Conservation (phyloP, 2,113 vertebrate species). For the Puntigrus tetrazona region DNA sequence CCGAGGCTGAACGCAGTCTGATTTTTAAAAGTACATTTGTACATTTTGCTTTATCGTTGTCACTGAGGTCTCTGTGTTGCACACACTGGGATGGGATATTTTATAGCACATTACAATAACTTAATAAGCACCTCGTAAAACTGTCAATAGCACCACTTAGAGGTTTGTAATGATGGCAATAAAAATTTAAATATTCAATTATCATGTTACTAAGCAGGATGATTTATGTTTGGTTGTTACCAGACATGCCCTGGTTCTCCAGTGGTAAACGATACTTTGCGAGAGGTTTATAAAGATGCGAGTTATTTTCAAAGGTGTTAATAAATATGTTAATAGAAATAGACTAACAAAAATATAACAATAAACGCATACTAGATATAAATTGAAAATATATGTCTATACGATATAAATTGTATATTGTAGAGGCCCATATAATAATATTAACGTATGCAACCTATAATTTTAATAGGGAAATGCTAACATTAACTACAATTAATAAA, state of each 20-base stretch:
- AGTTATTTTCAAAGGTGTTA: too few relatives aligned
- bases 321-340: too few relatives aligned
- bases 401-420: too few relatives aligned
- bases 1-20: background rate
- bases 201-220: background rate
- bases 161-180: conserved; percentile 30
- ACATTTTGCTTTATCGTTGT: background rate
- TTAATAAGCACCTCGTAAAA: conserved; percentile 28
- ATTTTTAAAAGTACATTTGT: background rate
- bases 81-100: background rate
- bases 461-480: background rate
- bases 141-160: conserved; percentile 25
- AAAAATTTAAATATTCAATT: background rate
- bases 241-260: background rate
- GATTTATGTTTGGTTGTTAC: conserved; percentile 17
- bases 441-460: too few relatives aligned
- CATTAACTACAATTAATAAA: background rate
- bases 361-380: too few relatives aligned
- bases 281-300: background rate
- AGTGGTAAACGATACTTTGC: background rate
- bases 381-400: too few relatives aligned
- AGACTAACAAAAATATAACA: too few relatives aligned
- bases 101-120: conserved; percentile 37
- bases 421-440: too few relatives aligned
- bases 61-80: background rate